Conservation (phyloP, 2,113 vertebrate species). For the Chloropsis cyanopogon region DNA sequence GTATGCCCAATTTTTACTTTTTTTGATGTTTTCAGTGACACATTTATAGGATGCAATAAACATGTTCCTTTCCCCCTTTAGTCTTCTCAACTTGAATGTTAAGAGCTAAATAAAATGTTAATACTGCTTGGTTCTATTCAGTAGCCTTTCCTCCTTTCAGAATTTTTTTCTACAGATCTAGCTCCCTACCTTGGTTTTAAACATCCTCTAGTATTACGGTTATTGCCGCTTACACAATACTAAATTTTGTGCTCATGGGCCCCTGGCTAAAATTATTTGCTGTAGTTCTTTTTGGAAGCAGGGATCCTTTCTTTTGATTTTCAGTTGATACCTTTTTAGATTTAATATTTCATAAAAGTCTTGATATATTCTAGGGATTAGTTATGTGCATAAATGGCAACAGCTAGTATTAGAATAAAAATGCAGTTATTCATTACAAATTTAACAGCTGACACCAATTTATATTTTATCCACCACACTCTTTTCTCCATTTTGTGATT, state of each 20-base stretch:
- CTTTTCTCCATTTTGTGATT: background rate
- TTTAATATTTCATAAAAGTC: background rate
- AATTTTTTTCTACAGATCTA: background rate
- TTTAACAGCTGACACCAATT: background rate
- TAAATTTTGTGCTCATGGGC: background rate
- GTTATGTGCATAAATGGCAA: background rate
- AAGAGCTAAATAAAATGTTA: background rate
- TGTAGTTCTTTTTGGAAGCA: background rate
- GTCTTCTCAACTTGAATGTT: background rate
- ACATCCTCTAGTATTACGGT: background rate
- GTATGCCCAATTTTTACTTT: background rate
- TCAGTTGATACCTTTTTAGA: background rate
- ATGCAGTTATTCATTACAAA: background rate
- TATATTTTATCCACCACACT: background rate
- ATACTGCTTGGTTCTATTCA: background rate
- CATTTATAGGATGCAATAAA: background rate
- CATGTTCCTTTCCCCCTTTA: background rate
- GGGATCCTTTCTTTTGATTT: background rate
- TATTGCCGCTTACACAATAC: fast-evolving
- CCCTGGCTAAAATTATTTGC: background rate
- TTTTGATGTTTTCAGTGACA: background rate
- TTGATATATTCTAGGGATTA: background rate
- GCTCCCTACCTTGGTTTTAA: background rate
- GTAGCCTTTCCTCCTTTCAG: background rate
- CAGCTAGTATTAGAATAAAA: background rate